Percentiles rank a stretch among this genome's conserved stretches.
These are phyloP conservation scores for Anneissia japonica DNA, from an alignment of 35 echinoderm and acorn worm genomes.

Conservation along the genomic window DNA sequence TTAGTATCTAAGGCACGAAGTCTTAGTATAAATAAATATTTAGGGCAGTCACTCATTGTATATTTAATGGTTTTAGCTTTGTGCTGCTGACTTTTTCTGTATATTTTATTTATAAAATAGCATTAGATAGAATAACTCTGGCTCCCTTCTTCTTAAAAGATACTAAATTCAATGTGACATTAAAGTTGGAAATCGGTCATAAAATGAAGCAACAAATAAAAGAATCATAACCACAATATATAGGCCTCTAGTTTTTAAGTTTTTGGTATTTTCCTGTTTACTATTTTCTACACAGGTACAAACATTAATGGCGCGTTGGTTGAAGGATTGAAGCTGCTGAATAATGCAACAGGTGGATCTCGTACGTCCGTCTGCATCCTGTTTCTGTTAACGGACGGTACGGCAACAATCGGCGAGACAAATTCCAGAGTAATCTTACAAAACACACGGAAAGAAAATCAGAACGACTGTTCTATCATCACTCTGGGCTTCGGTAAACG, in stretches of 20 bases:
- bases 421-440: slow-evolving; percentile 51
- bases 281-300: no score
- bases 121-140: no score
- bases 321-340: slow-evolving; percentile 58
- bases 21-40: no score
- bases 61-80: no score
- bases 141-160: no score
- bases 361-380: slow-evolving; percentile 81
- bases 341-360: slow-evolving; percentile 22
- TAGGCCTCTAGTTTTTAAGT: neutral
- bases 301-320: slow-evolving; percentile 87
- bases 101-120: no score
- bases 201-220: neutral
- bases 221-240: neutral
- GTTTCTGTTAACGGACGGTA: slow-evolving; percentile 82
- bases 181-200: no score
- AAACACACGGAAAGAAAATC: slow-evolving; percentile 57
- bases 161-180: no score
- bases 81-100: no score
- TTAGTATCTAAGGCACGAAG: no score
- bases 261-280: neutral
- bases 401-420: slow-evolving; percentile 59
- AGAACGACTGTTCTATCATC: slow-evolving; percentile 64
- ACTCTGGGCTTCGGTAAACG: slow-evolving; percentile 54
- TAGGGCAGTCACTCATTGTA: no score